These are phyloP conservation scores for Tyrophagus putrescentiae DNA, from an alignment of 1,140 invertebrate genomes.

Conservation along the genomic window DNA sequence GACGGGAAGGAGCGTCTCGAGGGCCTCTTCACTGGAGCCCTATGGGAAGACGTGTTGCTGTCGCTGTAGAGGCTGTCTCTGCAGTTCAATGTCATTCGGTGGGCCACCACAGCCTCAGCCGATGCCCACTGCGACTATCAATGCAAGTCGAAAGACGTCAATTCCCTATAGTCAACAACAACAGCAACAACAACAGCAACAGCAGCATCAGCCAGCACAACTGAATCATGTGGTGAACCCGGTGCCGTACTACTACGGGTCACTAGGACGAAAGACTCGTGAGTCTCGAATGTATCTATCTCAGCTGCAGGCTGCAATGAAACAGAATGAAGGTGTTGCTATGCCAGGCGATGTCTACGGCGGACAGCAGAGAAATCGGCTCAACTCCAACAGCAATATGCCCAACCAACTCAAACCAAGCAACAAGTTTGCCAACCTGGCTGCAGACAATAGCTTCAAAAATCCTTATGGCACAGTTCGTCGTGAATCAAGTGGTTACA, in stretches of 20 bases:
- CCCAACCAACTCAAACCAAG: not conserved
- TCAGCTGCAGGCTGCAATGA: no score
- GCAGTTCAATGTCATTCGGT: not conserved
- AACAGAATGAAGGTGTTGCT: not conserved
- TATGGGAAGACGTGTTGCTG: slow-evolving; percentile 6
- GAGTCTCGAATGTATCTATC: no score
- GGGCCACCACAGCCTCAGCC: no score
- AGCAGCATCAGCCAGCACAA: not conserved
- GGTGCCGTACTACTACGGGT: slow-evolving; percentile 14
- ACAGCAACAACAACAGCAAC: not conserved
- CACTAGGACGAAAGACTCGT: slow-evolving; percentile 13
- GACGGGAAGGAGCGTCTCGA: not conserved
- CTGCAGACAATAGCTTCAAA: not conserved
- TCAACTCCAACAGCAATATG: not conserved
- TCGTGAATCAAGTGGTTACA: not conserved
- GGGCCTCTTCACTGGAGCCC: slow-evolving; percentile 10
- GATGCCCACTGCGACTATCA: not conserved
- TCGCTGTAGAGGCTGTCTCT: slow-evolving; percentile 9
- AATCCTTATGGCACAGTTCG: not conserved
- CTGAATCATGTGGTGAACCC: no score
- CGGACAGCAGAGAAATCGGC: not conserved
- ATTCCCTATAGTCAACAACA: no score
- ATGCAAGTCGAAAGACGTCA: not conserved
- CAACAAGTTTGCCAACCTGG: not conserved
- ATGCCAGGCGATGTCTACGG: not conserved